Percentiles rank a stretch among this genome's conserved stretches.
Conservation (phyloP, 2,888 invertebrate genomes). For the Yponomeuta cagnagella region DNA sequence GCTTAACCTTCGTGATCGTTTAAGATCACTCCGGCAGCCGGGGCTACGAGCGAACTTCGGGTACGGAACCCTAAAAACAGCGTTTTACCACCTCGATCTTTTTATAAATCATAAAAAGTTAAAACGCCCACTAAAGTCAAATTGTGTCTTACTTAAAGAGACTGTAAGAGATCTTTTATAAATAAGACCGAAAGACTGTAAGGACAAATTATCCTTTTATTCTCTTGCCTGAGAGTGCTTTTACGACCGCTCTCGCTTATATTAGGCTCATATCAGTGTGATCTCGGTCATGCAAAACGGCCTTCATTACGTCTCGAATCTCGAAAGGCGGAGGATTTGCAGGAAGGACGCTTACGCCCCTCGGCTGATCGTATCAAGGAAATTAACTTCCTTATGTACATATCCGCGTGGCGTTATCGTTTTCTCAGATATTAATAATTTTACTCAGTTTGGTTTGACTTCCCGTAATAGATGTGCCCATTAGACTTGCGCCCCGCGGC, state of each 20-base stretch:
- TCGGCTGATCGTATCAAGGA: not conserved
- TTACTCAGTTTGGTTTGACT: not conserved
- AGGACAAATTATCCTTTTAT: conserved; percentile 52
- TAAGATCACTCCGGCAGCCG: too few relatives aligned
- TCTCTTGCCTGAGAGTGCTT: conserved; percentile 44
- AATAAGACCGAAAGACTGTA: conserved; percentile 19
- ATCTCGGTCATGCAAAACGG: conserved; percentile 56
- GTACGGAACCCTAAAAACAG: too few relatives aligned
- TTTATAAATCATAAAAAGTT: too few relatives aligned
- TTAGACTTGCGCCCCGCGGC: too few relatives aligned
- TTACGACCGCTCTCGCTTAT: conserved; percentile 54
- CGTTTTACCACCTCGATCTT: too few relatives aligned
- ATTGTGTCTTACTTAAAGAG: too few relatives aligned
- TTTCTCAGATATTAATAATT: not conserved
- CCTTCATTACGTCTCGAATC: conserved; percentile 14
- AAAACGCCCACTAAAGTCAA: too few relatives aligned
- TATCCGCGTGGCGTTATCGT: not conserved
- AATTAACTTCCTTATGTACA: not conserved
- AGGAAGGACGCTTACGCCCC: not conserved
- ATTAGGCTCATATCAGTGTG: conserved; percentile 52
- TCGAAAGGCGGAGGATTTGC: not conserved
- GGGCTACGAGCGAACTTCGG: too few relatives aligned
- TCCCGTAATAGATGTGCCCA: too few relatives aligned
- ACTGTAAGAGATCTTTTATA: too few relatives aligned
- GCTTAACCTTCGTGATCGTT: too few relatives aligned